Conservation (phyloP, 2,113 vertebrate genomes). For the Oxyura jamaicensis region DNA sequence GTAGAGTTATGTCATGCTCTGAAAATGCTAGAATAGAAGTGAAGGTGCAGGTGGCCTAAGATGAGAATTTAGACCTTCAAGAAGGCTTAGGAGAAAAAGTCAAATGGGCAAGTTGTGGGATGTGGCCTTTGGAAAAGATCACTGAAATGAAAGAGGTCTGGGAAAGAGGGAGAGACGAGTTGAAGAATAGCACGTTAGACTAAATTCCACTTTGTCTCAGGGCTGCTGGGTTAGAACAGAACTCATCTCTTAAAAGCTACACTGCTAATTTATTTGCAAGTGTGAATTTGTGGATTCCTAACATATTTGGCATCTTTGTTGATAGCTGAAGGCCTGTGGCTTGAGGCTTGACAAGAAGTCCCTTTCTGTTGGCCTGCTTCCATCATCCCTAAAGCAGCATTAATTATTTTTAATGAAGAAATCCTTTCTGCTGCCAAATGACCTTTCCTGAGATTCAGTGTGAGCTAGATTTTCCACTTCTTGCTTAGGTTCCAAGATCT, state of each 20-base stretch:
- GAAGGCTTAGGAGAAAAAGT: not conserved
- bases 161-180: not conserved
- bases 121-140: not conserved
- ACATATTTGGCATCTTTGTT: slow-evolving; percentile 49
- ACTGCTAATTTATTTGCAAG: slow-evolving; percentile 39
- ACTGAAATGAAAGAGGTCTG: not conserved
- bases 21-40: not conserved
- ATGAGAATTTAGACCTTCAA: not conserved
- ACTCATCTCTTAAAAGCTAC: slow-evolving; percentile 15
- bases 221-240: not conserved
- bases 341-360: slow-evolving; percentile 60
- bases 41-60: not conserved
- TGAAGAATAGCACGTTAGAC: not conserved
- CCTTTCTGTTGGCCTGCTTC: slow-evolving; percentile 52
- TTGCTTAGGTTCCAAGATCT: slow-evolving; percentile 42
- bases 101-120: not conserved
- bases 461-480: slow-evolving; percentile 62
- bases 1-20: not conserved
- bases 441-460: slow-evolving; percentile 40
- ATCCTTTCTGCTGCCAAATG: slow-evolving; percentile 60
- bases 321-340: slow-evolving; percentile 54
- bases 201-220: slow-evolving; percentile 18
- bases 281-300: slow-evolving; percentile 57
- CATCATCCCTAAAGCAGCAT: slow-evolving; percentile 56
- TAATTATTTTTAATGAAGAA: slow-evolving; percentile 73